Evolutionary conservation across 2,113 vertebrate species (phyloP).

Genomic region (Pristiophorus japonicus): DNA sequence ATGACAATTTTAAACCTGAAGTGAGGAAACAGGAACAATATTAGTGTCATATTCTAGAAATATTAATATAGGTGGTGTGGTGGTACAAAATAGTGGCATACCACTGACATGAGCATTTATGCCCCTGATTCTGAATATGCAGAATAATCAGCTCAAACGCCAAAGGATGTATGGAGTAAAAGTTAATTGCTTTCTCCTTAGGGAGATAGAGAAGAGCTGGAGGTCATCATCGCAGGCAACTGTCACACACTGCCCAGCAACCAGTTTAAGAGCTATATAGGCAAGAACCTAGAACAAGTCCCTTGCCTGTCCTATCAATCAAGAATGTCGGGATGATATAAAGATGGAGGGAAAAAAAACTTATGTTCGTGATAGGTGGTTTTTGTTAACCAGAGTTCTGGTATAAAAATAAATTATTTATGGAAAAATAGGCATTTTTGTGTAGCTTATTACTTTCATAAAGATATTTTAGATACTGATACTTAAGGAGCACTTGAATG

Average conservation of each 20-base stretch:
- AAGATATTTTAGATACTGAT: background rate
- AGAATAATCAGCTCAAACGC: background rate
- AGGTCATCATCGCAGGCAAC: background rate
- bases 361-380: background rate
- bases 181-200: background rate
- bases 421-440: background rate
- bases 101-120: background rate
- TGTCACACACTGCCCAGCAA: background rate
- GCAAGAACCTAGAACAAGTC: background rate
- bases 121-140: background rate
- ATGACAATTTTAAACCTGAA: background rate
- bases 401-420: background rate
- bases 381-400: background rate
- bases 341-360: background rate
- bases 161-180: background rate
- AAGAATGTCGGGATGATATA: background rate
- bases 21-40: background rate
- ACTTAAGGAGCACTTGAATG: background rate
- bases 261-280: background rate
- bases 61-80: background rate
- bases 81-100: background rate
- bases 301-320: background rate
- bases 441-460: background rate
- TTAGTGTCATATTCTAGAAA: background rate
- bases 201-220: background rate